These are phyloP conservation scores for Typhlichthys eigenmanni DNA, from an alignment of 2,797 vertebrate genomes.

Conservation along the genomic window DNA sequence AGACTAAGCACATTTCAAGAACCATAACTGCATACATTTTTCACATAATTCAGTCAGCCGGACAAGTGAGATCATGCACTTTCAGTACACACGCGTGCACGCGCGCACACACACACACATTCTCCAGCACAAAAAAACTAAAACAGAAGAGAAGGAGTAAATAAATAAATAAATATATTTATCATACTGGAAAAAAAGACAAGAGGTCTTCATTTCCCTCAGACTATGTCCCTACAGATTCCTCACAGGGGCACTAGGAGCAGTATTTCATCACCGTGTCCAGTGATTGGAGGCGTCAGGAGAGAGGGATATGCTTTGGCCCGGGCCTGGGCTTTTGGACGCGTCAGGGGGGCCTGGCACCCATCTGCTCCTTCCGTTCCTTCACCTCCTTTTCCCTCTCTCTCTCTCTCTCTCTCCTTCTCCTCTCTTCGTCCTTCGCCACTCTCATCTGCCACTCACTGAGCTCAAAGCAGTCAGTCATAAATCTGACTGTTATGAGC, in stretches of 20 bases:
- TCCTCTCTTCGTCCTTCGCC: conserved; percentile 22
- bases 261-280: conserved; percentile 23
- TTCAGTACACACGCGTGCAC: conserved; percentile 14
- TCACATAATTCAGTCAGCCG: conserved; percentile 35
- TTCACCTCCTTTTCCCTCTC: conserved; percentile 15
- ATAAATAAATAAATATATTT: conserved; percentile 8
- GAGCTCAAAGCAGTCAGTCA: conserved; percentile 55
- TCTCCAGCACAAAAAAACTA: conserved; percentile 19
- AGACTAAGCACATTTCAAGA: conserved; percentile 23
- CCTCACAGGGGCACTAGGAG: conserved; percentile 14
- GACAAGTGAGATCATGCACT: conserved; percentile 48
- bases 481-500: conserved; percentile 50
- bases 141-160: conserved; percentile 11
- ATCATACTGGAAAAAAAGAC: conserved; percentile 2
- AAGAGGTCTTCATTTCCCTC: conserved; percentile 13
- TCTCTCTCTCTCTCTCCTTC: conserved; percentile 45
- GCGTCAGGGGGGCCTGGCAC: conserved; percentile 47
- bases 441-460: background rate
- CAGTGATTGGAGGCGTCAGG: conserved; percentile 68
- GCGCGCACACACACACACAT: conserved; percentile 21
- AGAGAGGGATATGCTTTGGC: conserved; percentile 56
- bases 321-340: conserved; percentile 38
- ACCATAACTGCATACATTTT: conserved; percentile 32
- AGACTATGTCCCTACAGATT: conserved; percentile 27
- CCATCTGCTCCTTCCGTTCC: conserved; percentile 30